phyloP scores from a whole-genome alignment of 2,797 vertebrate genomes.

The Phyllotis vaccarum region DNA sequence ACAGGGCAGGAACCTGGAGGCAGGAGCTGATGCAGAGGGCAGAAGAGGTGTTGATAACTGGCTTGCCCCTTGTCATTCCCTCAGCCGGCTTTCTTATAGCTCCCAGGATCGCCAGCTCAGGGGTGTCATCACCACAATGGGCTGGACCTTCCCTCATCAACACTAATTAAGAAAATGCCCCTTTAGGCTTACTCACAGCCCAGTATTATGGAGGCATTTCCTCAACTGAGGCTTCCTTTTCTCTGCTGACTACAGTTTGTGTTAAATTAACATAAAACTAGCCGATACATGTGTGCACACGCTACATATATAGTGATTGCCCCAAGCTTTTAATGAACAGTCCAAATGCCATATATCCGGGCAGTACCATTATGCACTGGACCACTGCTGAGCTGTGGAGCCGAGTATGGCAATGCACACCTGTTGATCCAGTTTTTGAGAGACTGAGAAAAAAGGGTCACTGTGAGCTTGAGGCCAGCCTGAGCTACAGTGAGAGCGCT shows the following conservation, averaged over 20 bases:
- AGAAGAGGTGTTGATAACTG: not conserved
- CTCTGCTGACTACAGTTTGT: not conserved
- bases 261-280: not conserved
- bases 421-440: too few relatives aligned
- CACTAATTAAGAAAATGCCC: too few relatives aligned
- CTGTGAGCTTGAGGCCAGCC: not conserved
- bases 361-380: not conserved
- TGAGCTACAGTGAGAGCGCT: not conserved
- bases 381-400: too few relatives aligned
- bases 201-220: not conserved
- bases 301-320: not conserved
- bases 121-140: too few relatives aligned
- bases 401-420: not conserved
- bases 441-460: not conserved
- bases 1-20: not conserved
- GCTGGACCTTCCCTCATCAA: too few relatives aligned
- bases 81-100: not conserved
- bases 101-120: not conserved
- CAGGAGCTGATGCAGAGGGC: not conserved
- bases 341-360: not conserved
- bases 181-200: too few relatives aligned
- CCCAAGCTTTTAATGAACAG: not conserved
- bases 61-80: not conserved
- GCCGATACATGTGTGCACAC: not conserved
- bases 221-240: not conserved